These are phyloP conservation scores for Saimiri boliviensis DNA, from an alignment of 2,113 vertebrate species.

Conservation along the genomic window DNA sequence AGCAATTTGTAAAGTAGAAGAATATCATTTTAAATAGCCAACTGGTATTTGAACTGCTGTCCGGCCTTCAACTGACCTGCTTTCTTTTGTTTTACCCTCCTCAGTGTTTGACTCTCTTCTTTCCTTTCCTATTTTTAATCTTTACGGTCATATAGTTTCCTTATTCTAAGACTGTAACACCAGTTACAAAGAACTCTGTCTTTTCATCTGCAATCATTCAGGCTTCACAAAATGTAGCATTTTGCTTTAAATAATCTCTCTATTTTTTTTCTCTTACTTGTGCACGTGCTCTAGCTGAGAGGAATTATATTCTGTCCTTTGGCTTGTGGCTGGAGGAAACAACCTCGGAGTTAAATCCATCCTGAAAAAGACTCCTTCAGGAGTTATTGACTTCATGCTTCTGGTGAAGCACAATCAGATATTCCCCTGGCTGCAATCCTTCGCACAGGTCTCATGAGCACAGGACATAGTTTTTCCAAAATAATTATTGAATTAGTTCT, in stretches of 20 bases:
- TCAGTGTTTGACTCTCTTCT: background rate
- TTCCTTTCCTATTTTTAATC: background rate
- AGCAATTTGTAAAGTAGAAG: background rate
- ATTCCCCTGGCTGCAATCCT: background rate
- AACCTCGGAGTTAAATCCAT: background rate
- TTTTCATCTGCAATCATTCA: background rate
- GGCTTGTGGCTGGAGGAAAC: background rate
- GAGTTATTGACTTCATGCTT: background rate
- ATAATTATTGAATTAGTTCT: background rate
- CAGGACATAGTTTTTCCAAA: background rate
- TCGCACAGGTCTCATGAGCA: background rate
- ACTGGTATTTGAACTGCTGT: background rate
- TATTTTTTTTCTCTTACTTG: background rate
- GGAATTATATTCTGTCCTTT: background rate
- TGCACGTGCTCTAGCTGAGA: background rate
- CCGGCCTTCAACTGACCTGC: background rate
- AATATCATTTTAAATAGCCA: background rate
- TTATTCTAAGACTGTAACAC: background rate
- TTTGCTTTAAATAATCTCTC: background rate
- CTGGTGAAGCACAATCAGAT: accelerated
- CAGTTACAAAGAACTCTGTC: background rate
- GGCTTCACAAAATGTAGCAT: background rate
- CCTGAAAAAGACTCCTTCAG: background rate
- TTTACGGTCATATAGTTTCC: background rate
- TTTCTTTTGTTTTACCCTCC: background rate